Percentiles rank a stretch among this genome's conserved stretches.
Conservation (phyloP, 2,113 vertebrate genomes). For the Chionis minor region DNA sequence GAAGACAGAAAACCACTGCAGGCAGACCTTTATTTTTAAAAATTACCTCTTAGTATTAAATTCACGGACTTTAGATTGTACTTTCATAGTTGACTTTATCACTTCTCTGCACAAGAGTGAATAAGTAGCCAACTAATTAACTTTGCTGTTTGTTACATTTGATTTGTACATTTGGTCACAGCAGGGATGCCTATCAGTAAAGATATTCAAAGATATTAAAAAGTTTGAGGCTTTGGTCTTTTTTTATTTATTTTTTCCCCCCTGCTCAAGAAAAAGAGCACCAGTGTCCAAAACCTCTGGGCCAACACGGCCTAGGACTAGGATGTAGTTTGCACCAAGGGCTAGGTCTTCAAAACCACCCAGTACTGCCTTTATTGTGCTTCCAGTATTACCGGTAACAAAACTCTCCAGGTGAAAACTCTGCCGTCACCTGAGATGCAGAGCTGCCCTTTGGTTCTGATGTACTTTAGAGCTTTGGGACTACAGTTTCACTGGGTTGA, state of each 20-base stretch:
- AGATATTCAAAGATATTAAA: neutral
- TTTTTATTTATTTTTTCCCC: too few relatives aligned
- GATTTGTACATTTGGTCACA: neutral
- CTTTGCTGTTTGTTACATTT: neutral
- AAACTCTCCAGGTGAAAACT: neutral
- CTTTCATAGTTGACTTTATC: constrained; percentile 22
- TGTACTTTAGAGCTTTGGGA: too few relatives aligned
- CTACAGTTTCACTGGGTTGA: neutral
- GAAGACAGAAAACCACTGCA: neutral
- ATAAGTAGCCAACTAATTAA: neutral
- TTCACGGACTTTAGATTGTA: neutral
- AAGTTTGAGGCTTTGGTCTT: neutral
- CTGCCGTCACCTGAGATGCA: neutral
- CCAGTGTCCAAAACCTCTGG: neutral
- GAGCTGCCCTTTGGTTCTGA: neutral
- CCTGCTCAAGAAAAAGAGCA: neutral
- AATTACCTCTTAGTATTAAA: constrained; percentile 11
- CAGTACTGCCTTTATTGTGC: neutral
- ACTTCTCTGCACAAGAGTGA: neutral
- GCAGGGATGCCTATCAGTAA: neutral
- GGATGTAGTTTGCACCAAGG: neutral
- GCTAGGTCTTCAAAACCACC: neutral
- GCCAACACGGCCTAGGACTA: neutral
- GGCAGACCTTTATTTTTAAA: constrained; percentile 19
- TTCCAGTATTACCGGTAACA: neutral